Percentiles rank a stretch among this genome's conserved stretches.
Conservation (phyloP, 2,797 vertebrate species). For the Rhynchotus rufescens region DNA sequence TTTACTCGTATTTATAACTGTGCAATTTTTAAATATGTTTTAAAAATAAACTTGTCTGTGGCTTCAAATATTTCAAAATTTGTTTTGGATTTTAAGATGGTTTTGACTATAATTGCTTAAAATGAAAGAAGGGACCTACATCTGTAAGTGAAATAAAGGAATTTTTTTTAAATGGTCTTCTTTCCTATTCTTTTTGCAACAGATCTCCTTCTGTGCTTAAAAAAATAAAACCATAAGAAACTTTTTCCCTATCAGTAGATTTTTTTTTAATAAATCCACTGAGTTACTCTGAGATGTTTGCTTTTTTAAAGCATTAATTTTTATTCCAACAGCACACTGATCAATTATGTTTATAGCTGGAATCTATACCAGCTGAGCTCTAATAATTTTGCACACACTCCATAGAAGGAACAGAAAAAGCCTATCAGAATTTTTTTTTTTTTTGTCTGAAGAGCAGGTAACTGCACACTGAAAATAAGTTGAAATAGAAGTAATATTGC, state of each 20-base stretch:
- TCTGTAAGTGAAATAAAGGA: constrained; percentile 18
- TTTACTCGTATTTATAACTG: constrained; percentile 79
- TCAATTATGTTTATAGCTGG: background rate
- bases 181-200: constrained; percentile 26
- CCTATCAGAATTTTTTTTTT: background rate
- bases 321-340: background rate
- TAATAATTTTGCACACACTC: background rate
- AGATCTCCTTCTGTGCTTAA: constrained; percentile 14
- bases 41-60: constrained; percentile 83
- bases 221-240: background rate
- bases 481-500: background rate
- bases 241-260: background rate
- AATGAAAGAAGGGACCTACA: background rate
- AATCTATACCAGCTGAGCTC: background rate
- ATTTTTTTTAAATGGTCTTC: background rate
- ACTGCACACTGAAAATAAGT: background rate
- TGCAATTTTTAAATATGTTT: constrained; percentile 83
- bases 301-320: background rate
- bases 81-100: constrained; percentile 38
- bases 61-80: constrained; percentile 73
- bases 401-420: background rate
- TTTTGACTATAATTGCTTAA: constrained; percentile 28
- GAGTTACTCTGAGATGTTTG: background rate
- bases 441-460: background rate
- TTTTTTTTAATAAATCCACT: background rate